Conservation (phyloP, 2,113 vertebrate species). For the Agapornis roseicollis region DNA sequence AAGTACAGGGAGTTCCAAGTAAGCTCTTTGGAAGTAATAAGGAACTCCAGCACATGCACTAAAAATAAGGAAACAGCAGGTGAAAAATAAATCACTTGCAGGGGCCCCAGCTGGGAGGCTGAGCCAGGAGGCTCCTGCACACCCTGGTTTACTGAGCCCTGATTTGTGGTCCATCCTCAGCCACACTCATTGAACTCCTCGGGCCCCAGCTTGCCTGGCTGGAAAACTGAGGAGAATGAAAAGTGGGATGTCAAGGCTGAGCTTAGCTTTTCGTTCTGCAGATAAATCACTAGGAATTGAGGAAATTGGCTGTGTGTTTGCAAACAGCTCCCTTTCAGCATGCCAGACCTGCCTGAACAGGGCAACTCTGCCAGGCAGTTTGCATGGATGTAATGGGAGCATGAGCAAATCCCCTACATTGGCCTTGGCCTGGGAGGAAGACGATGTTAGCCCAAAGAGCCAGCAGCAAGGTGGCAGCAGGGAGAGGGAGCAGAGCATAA, state of each 20-base stretch:
- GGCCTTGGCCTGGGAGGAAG: not conserved
- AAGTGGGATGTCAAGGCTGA: not conserved
- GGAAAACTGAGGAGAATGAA: not conserved
- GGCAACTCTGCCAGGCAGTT: fast-evolving
- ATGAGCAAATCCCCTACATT: not conserved
- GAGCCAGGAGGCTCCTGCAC: not conserved
- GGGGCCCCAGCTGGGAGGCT: not conserved
- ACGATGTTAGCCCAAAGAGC: not conserved
- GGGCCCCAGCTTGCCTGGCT: not conserved
- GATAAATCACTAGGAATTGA: conserved; percentile 10
- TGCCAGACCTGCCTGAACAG: not conserved
- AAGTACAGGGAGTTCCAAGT: not conserved
- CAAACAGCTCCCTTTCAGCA: fast-evolving
- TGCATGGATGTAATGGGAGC: fast-evolving
- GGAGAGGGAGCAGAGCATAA: not conserved
- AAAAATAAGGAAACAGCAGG: conserved; percentile 22
- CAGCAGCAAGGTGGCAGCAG: fast-evolving
- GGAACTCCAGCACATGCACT: not conserved
- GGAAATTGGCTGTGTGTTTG: not conserved
- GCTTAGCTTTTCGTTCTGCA: not conserved
- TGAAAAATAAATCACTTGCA: conserved; percentile 5
- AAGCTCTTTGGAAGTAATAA: not conserved
- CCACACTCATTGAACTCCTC: not conserved
- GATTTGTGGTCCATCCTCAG: not conserved
- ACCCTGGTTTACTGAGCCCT: not conserved